Conservation (phyloP, 2,888 invertebrate genomes). For the Noctua janthina region DNA sequence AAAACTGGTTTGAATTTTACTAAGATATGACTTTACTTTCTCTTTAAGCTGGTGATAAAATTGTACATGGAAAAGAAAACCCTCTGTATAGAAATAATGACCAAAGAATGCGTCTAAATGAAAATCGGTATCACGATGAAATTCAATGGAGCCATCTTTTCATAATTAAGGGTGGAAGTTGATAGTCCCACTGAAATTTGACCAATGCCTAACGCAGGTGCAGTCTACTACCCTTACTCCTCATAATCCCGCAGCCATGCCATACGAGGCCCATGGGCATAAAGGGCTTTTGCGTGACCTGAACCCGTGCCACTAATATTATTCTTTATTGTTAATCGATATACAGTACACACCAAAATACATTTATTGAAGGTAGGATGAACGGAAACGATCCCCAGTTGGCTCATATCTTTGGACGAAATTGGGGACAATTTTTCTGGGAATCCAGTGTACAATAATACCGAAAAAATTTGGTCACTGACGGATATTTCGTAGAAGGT, state of each 20-base stretch:
- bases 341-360: slow-evolving; percentile 41
- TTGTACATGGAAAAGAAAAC: neutral
- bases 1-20: slow-evolving; percentile 35
- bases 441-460: slow-evolving; percentile 8
- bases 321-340: slow-evolving; percentile 58
- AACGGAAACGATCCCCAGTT: slow-evolving; percentile 36
- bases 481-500: neutral
- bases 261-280: slow-evolving; percentile 55
- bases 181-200: slow-evolving; percentile 40
- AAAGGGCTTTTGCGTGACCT: slow-evolving; percentile 35
- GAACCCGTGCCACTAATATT: slow-evolving; percentile 46
- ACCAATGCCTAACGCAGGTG: slow-evolving; percentile 54
- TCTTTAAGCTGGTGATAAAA: neutral
- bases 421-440: slow-evolving; percentile 33
- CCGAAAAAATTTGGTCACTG: neutral
- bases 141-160: slow-evolving; percentile 5
- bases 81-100: neutral
- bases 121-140: neutral
- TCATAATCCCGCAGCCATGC: slow-evolving; percentile 48
- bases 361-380: slow-evolving; percentile 45
- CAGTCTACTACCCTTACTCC: slow-evolving; percentile 30
- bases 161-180: slow-evolving; percentile 32
- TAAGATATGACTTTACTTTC: neutral
- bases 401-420: slow-evolving; percentile 38
- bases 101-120: neutral